Conservation (phyloP, 2,888 invertebrate genomes). For the Pyrgus malvae region DNA sequence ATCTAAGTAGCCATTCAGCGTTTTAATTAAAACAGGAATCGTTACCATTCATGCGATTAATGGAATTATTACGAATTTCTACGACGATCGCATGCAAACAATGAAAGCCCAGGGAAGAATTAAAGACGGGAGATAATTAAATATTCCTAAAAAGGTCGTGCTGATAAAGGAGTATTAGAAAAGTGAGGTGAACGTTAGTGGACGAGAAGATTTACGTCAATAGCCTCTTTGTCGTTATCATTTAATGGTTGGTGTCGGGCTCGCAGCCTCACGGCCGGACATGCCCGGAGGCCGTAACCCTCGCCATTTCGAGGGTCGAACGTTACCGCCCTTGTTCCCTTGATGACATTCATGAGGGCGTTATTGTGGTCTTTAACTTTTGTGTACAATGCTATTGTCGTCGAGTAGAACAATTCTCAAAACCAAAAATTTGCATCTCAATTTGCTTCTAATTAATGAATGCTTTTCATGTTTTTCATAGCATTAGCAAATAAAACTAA, state of each 20-base stretch:
- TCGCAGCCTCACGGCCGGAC: conserved; percentile 38
- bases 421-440: background rate
- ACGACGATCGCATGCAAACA: conserved; percentile 41
- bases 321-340: conserved; percentile 53
- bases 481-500: conserved; percentile 14
- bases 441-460: conserved; percentile 3
- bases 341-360: conserved; percentile 58
- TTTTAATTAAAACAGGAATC: conserved; percentile 35
- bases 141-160: conserved; percentile 36
- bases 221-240: conserved; percentile 52
- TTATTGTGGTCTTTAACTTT: conserved; percentile 53
- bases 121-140: conserved; percentile 44
- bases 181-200: conserved; percentile 49
- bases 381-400: conserved; percentile 18
- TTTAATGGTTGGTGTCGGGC: conserved; percentile 53
- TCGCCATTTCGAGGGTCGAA: conserved; percentile 55
- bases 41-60: conserved; percentile 40
- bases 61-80: conserved; percentile 36
- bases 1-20: conserved; percentile 33
- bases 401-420: conserved; percentile 6
- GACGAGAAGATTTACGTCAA: conserved; percentile 57
- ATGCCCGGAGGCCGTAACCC: conserved; percentile 52
- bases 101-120: conserved; percentile 43
- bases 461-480: background rate
- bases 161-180: conserved; percentile 51